phyloP scores from a whole-genome alignment of 2,888 invertebrate species.

The Drosophila anomalata region DNA sequence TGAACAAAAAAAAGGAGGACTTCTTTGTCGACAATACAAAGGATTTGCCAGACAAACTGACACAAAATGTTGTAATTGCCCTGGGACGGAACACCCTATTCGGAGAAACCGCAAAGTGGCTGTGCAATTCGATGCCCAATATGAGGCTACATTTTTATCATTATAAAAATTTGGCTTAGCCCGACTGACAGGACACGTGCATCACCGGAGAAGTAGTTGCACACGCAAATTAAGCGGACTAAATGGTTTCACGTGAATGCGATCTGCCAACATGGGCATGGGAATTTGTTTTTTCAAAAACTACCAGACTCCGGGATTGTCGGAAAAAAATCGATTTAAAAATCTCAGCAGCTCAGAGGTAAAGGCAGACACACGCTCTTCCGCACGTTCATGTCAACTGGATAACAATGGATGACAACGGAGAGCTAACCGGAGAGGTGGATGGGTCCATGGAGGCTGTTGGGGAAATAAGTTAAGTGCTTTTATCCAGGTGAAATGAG shows the following conservation, averaged over 20 bases:
- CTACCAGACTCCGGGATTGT: neutral
- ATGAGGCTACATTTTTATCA: slow-evolving; percentile 66
- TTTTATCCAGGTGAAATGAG: slow-evolving; percentile 22
- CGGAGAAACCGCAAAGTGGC: slow-evolving; percentile 59
- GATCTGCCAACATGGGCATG: slow-evolving; percentile 57
- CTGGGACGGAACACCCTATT: slow-evolving; percentile 26
- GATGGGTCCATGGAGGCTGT: neutral
- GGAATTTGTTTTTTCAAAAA: slow-evolving; percentile 18
- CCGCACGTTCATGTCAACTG: slow-evolving; percentile 79
- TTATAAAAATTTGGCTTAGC: slow-evolving; percentile 79
- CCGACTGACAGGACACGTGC: slow-evolving; percentile 68
- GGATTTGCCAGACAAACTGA: slow-evolving; percentile 75
- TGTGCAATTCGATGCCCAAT: slow-evolving; percentile 49
- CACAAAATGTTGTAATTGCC: slow-evolving; percentile 79
- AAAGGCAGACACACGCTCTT: slow-evolving; percentile 64
- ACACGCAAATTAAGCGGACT: slow-evolving; percentile 48
- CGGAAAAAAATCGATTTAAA: slow-evolving; percentile 41
- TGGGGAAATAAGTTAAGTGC: slow-evolving; percentile 29
- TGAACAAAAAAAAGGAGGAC: slow-evolving; percentile 38
- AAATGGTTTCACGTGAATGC: slow-evolving; percentile 83
- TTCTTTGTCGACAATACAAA: slow-evolving; percentile 39
- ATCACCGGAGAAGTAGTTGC: slow-evolving; percentile 17
- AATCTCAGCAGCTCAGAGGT: slow-evolving; percentile 1
- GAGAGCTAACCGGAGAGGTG: slow-evolving; percentile 27
- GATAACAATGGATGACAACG: slow-evolving; percentile 59